Evolutionary conservation across 1,140 invertebrate species (phyloP).

Genomic region (Drosophila dunni): DNA sequence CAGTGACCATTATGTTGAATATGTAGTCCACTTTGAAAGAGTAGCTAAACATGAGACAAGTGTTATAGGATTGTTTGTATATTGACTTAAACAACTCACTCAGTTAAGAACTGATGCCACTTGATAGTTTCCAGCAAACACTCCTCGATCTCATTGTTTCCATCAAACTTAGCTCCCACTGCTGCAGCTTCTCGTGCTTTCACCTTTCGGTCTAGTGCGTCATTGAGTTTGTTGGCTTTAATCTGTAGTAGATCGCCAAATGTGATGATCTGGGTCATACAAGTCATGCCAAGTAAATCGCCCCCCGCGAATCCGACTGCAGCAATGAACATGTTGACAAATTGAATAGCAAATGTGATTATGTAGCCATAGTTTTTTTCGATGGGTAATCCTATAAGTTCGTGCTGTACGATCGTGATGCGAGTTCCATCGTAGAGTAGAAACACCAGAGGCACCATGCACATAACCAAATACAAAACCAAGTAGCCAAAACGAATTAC

Average conservation of each 20-base stretch:
- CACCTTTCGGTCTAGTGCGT: constrained; percentile 23
- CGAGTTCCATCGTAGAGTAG: constrained; percentile 49
- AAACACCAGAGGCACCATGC: constrained; percentile 21
- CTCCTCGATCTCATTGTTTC: neutral
- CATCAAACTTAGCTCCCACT: constrained; percentile 5
- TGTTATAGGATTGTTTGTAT: too few relatives aligned
- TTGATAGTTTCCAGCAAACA: constrained; percentile 57
- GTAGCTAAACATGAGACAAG: constrained; percentile 44
- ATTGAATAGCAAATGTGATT: constrained; percentile 51
- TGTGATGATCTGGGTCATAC: constrained; percentile 53
- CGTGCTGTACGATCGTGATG: constrained; percentile 46
- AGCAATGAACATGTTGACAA: constrained; percentile 37
- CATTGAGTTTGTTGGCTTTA: constrained; percentile 41
- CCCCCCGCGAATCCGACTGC: constrained; percentile 58
- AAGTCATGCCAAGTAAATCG: constrained; percentile 49
- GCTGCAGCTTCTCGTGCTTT: neutral
- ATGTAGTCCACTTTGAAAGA: constrained; percentile 44
- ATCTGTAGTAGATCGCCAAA: constrained; percentile 55
- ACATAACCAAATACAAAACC: constrained; percentile 39
- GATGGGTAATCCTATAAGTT: constrained; percentile 52
- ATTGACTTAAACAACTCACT: constrained; percentile 32
- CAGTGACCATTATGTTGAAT: constrained; percentile 54
- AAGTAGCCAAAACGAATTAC: constrained; percentile 50
- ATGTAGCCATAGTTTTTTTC: constrained; percentile 43
- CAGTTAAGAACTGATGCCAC: constrained; percentile 67